These are phyloP conservation scores for Xenopus laevis DNA, from an alignment of 2,113 vertebrate genomes.

Conservation along the genomic window DNA sequence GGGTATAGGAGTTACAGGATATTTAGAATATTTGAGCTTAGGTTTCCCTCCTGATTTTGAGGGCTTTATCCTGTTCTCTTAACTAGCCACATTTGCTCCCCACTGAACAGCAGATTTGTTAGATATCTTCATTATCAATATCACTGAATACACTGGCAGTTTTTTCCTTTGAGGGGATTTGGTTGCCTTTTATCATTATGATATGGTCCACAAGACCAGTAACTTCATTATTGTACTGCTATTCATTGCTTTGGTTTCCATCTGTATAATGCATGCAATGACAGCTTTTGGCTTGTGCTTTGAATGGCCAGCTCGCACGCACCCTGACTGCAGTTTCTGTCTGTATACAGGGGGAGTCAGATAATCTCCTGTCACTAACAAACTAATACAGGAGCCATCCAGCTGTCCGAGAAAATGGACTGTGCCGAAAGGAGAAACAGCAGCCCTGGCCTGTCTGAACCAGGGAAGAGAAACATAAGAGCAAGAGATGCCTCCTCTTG, in stretches of 20 bases:
- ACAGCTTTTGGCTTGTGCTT: constrained; percentile 47
- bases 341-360: constrained; percentile 80
- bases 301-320: constrained; percentile 70
- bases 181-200: constrained; percentile 1
- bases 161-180: not conserved
- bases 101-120: too few species aligned
- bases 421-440: constrained; percentile 25
- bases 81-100: too few species aligned
- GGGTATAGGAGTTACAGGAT: too few species aligned
- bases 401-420: constrained; percentile 21
- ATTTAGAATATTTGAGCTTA: too few species aligned
- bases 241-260: not conserved
- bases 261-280: constrained; percentile 3
- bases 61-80: too few species aligned
- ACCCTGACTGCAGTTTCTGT: constrained; percentile 81
- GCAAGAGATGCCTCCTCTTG: constrained; percentile 31
- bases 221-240: not conserved
- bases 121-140: too few species aligned
- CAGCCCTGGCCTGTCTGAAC: constrained; percentile 24
- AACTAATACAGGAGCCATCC: constrained; percentile 43
- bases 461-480: constrained; percentile 30
- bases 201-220: not conserved
- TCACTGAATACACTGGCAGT: not conserved
- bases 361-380: constrained; percentile 57
- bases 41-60: too few species aligned